Evolutionary conservation across 2,888 invertebrate species (phyloP).

Genomic region (Nesidiocoris tenuis): DNA sequence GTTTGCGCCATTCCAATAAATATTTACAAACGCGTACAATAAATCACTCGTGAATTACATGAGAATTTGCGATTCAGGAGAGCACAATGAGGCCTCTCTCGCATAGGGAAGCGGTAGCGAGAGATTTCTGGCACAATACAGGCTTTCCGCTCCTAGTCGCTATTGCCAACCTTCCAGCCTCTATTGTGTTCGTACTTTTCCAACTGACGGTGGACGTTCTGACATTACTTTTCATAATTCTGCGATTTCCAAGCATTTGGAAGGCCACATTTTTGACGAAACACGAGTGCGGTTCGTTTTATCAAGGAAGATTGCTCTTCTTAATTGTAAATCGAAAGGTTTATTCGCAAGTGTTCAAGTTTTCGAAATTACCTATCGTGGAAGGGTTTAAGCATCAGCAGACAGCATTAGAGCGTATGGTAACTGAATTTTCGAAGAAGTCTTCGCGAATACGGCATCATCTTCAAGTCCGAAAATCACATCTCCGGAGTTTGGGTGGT

Average conservation of each 20-base stretch:
- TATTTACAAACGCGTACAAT: constrained; percentile 41
- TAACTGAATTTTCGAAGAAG: too few relatives aligned
- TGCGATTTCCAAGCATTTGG: constrained; percentile 17
- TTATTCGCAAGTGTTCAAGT: too few relatives aligned
- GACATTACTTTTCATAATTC: constrained; percentile 39
- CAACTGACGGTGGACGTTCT: constrained; percentile 6
- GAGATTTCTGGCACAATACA: constrained; percentile 36
- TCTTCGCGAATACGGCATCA: too few relatives aligned
- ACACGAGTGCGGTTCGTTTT: too few relatives aligned
- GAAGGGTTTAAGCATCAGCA: too few relatives aligned
- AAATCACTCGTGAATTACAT: constrained; percentile 43
- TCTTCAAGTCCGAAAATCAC: too few relatives aligned
- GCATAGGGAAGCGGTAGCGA: constrained; percentile 1
- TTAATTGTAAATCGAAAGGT: too few relatives aligned
- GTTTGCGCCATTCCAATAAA: constrained; percentile 25
- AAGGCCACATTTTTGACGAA: too few relatives aligned
- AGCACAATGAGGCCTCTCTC: constrained; percentile 35
- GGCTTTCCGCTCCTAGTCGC: constrained; percentile 4
- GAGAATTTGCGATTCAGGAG: constrained; percentile 44
- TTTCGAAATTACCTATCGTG: too few relatives aligned
- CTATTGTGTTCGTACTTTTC: constrained; percentile 39
- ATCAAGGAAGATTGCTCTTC: too few relatives aligned
- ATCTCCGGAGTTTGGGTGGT: too few relatives aligned
- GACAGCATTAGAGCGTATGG: too few relatives aligned
- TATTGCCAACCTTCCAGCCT: constrained; percentile 8